Conservation (phyloP, 2,888 invertebrate species). For the Pyrrhosoma nymphula region DNA sequence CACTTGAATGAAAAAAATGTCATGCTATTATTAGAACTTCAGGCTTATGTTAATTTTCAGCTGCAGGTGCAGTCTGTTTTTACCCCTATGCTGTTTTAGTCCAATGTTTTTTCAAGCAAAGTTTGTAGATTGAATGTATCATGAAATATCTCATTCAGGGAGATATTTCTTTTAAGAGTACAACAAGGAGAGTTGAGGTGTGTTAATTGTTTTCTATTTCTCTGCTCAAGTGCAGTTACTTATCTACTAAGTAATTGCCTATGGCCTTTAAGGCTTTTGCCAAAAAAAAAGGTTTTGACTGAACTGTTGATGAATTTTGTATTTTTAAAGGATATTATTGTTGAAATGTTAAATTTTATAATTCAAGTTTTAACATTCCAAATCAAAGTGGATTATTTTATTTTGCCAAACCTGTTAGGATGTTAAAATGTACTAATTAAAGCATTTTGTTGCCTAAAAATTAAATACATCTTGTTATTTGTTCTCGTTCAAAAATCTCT, state of each 20-base stretch:
- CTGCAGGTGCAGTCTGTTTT: not conserved
- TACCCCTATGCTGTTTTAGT: not conserved
- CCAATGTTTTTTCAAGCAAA: not conserved
- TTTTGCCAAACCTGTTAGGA: not conserved
- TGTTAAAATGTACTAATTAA: not conserved
- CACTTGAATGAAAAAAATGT: no score
- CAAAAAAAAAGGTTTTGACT: not conserved
- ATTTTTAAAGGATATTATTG: not conserved
- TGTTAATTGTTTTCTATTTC: not conserved
- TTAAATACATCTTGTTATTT: not conserved
- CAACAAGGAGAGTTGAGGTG: not conserved
- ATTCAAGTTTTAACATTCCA: not conserved
- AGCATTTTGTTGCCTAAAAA: constrained; percentile 18
- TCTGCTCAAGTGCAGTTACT: not conserved
- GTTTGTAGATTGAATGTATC: not conserved
- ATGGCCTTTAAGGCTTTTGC: not conserved
- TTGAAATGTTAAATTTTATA: not conserved
- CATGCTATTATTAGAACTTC: not conserved
- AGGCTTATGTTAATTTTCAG: not conserved
- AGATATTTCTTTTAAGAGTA: not conserved
- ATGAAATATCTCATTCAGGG: not conserved
- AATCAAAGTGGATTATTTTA: not conserved
- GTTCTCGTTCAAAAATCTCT: not conserved
- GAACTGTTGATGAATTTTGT: not conserved
- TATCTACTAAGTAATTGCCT: not conserved